Conservation (phyloP, 2,888 invertebrate species). For the Baronia brevicornis region DNA sequence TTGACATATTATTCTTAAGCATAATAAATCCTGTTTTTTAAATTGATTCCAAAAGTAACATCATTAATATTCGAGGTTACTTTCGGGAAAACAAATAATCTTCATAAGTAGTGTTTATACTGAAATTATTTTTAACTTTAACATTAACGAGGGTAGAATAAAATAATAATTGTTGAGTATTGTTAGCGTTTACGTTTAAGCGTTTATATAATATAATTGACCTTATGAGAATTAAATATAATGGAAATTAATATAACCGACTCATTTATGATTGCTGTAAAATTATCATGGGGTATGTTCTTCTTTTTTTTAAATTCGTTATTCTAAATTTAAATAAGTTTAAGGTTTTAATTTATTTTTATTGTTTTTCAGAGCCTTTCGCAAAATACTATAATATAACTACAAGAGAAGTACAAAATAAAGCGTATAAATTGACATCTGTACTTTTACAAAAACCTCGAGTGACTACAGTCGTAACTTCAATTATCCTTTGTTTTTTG, state of each 20-base stretch:
- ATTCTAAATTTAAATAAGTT: neutral
- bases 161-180: too few species aligned
- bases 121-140: too few species aligned
- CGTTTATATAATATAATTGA: too few species aligned
- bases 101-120: too few species aligned
- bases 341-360: neutral
- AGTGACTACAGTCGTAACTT: slow-evolving; percentile 30
- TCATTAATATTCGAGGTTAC: too few species aligned
- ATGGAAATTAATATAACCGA: slow-evolving; percentile 52
- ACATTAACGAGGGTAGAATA: too few species aligned
- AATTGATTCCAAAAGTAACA: too few species aligned
- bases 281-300: slow-evolving; percentile 35
- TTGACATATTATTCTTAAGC: too few species aligned
- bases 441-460: slow-evolving; percentile 28
- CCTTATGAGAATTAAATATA: too few species aligned
- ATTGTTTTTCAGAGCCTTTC: slow-evolving; percentile 4
- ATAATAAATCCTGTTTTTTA: too few species aligned
- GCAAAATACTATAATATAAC: slow-evolving; percentile 4
- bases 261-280: slow-evolving; percentile 36
- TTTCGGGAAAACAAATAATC: too few species aligned
- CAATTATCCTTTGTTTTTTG: slow-evolving; percentile 21
- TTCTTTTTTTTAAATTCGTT: neutral
- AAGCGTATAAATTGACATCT: neutral
- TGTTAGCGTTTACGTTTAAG: too few species aligned
- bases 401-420: neutral